Evolutionary conservation across 2,888 invertebrate genomes (phyloP).

Genomic region (Chymomyza amoena): DNA sequence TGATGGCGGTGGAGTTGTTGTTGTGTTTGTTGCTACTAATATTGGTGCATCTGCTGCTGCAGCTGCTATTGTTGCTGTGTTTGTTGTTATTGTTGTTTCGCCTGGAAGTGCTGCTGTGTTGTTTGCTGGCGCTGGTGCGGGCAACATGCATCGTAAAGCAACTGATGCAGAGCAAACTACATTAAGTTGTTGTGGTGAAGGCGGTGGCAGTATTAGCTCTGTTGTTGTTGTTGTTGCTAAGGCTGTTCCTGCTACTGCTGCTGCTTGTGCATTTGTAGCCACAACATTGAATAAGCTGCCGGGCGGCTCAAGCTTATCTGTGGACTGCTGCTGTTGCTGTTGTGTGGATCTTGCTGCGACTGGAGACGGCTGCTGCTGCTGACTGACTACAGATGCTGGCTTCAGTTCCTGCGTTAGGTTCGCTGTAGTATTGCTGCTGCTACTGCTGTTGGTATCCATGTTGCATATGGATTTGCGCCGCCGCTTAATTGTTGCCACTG

Average conservation of each 20-base stretch:
- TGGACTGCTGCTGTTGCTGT: background rate
- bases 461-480: slow-evolving; percentile 16
- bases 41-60: slow-evolving; percentile 23
- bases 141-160: slow-evolving; percentile 20
- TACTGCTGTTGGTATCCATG: slow-evolving; percentile 33
- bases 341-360: background rate
- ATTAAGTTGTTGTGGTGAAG: slow-evolving; percentile 56
- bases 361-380: slow-evolving; percentile 2
- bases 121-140: slow-evolving; percentile 29
- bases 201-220: slow-evolving; percentile 62
- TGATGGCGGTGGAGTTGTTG: slow-evolving; percentile 37
- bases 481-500: background rate
- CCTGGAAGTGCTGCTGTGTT: slow-evolving; percentile 34
- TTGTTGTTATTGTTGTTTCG: slow-evolving; percentile 36
- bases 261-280: background rate
- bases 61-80: slow-evolving; percentile 25
- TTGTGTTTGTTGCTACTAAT: slow-evolving; percentile 25
- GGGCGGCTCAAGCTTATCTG: slow-evolving; percentile 1
- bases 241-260: background rate
- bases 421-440: slow-evolving; percentile 1
- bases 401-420: slow-evolving; percentile 35
- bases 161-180: slow-evolving; percentile 20
- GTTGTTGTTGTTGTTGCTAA: slow-evolving; percentile 5
- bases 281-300: background rate
- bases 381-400: slow-evolving; percentile 25